phyloP scores from a whole-genome alignment of 2,888 invertebrate genomes.

The Synanthedon formicaeformis region DNA sequence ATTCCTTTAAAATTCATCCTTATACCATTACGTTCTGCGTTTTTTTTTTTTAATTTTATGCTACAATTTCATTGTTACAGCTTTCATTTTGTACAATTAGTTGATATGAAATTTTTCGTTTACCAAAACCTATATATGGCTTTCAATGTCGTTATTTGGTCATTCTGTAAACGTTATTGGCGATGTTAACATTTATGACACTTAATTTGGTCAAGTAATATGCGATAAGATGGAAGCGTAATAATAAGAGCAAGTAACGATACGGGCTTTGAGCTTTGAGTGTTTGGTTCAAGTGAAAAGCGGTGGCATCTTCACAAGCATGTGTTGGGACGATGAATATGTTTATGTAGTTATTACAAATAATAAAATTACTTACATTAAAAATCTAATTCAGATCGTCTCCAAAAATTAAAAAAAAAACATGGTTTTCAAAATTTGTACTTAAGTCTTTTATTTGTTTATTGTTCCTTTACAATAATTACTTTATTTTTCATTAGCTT shows the following conservation, averaged over 20 bases:
- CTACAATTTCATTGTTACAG: background rate
- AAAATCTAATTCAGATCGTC: background rate
- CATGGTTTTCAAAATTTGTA: background rate
- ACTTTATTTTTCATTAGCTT: no score
- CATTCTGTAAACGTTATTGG: slow-evolving; percentile 40
- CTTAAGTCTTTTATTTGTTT: no score
- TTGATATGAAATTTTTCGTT: slow-evolving; percentile 4
- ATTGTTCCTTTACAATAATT: no score
- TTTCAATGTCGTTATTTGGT: slow-evolving; percentile 25
- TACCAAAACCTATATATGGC: slow-evolving; percentile 14
- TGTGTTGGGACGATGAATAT: background rate
- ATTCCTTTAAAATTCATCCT: no score
- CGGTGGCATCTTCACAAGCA: slow-evolving; percentile 3
- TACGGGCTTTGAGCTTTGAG: slow-evolving; percentile 36
- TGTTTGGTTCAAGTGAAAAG: slow-evolving; percentile 13
- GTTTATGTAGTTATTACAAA: no score
- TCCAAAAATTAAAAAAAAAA: background rate
- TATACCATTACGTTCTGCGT: no score
- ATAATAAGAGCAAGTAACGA: slow-evolving; percentile 47
- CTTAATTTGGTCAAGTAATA: slow-evolving; percentile 55
- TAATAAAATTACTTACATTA: background rate
- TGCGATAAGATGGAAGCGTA: slow-evolving; percentile 42
- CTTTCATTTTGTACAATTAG: background rate
- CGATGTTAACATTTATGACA: slow-evolving; percentile 59
- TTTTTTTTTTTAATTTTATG: no score